Evolutionary conservation across 2,888 invertebrate genomes (phyloP).

Genomic region (Drosophila lutescens): DNA sequence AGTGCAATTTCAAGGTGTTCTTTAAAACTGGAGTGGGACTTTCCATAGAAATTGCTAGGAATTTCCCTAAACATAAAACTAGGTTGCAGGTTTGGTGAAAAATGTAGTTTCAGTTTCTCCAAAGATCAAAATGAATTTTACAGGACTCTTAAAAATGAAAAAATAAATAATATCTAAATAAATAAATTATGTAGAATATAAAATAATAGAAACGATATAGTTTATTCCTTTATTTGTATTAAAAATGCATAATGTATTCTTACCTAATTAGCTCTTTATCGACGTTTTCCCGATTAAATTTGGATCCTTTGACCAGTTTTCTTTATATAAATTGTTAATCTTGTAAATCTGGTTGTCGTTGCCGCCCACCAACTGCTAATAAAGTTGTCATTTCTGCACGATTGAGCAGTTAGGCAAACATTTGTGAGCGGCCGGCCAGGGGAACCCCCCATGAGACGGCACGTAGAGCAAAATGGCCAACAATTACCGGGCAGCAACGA

Average conservation of each 20-base stretch:
- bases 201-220: too few species aligned
- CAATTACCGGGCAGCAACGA: conserved; percentile 67
- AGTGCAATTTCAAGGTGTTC: background rate
- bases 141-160: too few species aligned
- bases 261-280: background rate
- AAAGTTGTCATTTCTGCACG: conserved; percentile 75
- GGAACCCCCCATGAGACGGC: conserved; percentile 51
- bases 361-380: conserved; percentile 61
- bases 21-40: background rate
- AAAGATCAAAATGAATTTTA: too few species aligned
- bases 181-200: too few species aligned
- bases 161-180: too few species aligned
- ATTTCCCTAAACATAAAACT: background rate
- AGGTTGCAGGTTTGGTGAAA: too few species aligned
- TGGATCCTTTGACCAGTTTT: too few species aligned
- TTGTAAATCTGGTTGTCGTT: conserved; percentile 3
- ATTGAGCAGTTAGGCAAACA: conserved; percentile 71
- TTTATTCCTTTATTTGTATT: too few species aligned
- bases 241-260: too few species aligned
- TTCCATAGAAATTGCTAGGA: background rate
- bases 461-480: conserved; percentile 54
- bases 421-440: conserved; percentile 32
- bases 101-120: too few species aligned
- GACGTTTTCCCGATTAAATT: background rate
- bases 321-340: conserved; percentile 12